Evolutionary conservation across 2,797 vertebrate species (phyloP).

Genomic region (Periophthalmus magnuspinnatus): DNA sequence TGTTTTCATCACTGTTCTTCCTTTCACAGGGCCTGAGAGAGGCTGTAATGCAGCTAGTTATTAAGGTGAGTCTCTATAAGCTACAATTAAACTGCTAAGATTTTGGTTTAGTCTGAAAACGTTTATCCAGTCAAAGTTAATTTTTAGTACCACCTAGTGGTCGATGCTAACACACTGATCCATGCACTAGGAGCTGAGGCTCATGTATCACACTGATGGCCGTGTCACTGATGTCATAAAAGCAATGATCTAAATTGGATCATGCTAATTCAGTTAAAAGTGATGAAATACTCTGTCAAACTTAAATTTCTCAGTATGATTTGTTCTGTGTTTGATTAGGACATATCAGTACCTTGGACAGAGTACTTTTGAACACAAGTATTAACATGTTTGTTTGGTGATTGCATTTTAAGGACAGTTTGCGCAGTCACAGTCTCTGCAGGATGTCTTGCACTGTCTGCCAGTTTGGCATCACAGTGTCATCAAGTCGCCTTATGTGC

Average conservation of each 20-base stretch:
- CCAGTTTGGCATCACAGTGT: background rate
- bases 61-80: constrained; percentile 65
- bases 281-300: constrained; percentile 21
- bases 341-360: constrained; percentile 25
- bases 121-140: background rate
- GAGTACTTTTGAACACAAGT: background rate
- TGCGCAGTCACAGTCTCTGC: background rate
- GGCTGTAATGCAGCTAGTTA: constrained; percentile 77
- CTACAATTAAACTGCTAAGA: background rate
- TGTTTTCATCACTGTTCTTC: constrained; percentile 44
- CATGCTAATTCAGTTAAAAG: constrained; percentile 38
- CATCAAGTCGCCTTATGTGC: too few species aligned
- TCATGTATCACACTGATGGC: constrained; percentile 30
- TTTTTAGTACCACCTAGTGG: constrained; percentile 59
- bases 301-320: background rate
- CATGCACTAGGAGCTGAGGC: too few species aligned
- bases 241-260: constrained; percentile 37
- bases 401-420: background rate
- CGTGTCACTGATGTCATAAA: constrained; percentile 50
- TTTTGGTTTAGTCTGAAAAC: background rate
- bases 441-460: background rate
- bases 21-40: constrained; percentile 79
- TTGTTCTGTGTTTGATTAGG: background rate
- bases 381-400: background rate
- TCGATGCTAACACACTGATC: background rate